phyloP scores from a whole-genome alignment of 2,888 invertebrate species.

The Nebria salina region DNA sequence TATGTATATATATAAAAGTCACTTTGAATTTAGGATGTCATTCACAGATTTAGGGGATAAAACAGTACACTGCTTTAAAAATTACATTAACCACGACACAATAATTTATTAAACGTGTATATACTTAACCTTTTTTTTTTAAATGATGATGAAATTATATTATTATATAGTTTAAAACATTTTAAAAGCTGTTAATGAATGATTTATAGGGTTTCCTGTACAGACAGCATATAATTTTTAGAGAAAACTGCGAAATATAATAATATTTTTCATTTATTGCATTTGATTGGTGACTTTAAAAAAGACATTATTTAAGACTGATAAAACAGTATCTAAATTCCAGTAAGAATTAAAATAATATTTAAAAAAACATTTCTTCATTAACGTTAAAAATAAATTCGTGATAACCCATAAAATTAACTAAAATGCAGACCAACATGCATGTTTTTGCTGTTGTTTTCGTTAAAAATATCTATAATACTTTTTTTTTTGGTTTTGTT shows the following conservation, averaged over 20 bases:
- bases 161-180: too few species aligned
- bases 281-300: too few species aligned
- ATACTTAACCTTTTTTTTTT: background rate
- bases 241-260: too few species aligned
- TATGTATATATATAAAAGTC: too few species aligned
- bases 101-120: background rate
- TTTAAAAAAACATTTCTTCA: background rate
- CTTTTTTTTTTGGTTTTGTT: background rate
- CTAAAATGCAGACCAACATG: background rate
- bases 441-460: constrained; percentile 2
- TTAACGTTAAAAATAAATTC: constrained; percentile 18
- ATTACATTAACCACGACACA: background rate
- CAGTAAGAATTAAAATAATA: background rate
- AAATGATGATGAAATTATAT: background rate
- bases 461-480: constrained; percentile 5
- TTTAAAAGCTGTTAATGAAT: too few species aligned
- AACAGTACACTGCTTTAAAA: background rate
- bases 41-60: background rate
- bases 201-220: too few species aligned
- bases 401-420: constrained; percentile 7
- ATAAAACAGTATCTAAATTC: background rate
- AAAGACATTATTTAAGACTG: background rate
- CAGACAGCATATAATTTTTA: too few species aligned
- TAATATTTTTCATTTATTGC: too few species aligned
- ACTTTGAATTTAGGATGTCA: background rate